Evolutionary conservation across 2,113 vertebrate species (phyloP).

Genomic region (Anolis carolinensis): DNA sequence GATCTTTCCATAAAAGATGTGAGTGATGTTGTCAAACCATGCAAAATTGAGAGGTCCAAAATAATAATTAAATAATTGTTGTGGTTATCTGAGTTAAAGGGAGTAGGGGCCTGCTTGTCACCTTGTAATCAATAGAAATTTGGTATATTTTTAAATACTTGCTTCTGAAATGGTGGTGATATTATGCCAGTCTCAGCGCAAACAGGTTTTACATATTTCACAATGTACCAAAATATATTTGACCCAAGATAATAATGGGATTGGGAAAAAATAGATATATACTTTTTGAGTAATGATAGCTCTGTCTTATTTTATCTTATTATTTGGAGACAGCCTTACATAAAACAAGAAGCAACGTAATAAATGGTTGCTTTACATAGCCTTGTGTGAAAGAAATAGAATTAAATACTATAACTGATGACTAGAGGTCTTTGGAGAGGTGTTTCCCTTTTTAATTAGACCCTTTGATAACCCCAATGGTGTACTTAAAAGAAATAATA

Average conservation of each 20-base stretch:
- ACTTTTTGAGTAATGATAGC: background rate
- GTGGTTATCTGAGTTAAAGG: background rate
- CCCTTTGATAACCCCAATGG: background rate
- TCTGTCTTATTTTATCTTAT: background rate
- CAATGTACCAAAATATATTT: background rate
- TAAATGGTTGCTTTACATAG: background rate
- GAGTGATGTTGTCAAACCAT: too few relatives aligned
- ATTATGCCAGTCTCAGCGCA: background rate
- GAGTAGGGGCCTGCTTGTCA: background rate
- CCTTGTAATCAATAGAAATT: background rate
- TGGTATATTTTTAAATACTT: background rate
- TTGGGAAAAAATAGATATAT: background rate
- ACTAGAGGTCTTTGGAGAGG: background rate
- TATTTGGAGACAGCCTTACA: background rate
- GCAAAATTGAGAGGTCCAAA: too few relatives aligned
- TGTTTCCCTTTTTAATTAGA: background rate
- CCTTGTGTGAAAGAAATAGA: background rate
- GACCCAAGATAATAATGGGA: background rate
- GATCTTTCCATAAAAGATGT: background rate
- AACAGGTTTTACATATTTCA: background rate
- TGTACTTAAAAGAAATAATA: background rate
- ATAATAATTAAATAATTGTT: background rate
- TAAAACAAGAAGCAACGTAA: too few relatives aligned
- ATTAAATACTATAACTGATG: background rate
- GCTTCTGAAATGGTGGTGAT: background rate